Evolutionary conservation across 2,797 vertebrate species (phyloP), one percentile per base, ranked within the genome.

Genomic region (Hypotaenidia philippensis): DNA sequence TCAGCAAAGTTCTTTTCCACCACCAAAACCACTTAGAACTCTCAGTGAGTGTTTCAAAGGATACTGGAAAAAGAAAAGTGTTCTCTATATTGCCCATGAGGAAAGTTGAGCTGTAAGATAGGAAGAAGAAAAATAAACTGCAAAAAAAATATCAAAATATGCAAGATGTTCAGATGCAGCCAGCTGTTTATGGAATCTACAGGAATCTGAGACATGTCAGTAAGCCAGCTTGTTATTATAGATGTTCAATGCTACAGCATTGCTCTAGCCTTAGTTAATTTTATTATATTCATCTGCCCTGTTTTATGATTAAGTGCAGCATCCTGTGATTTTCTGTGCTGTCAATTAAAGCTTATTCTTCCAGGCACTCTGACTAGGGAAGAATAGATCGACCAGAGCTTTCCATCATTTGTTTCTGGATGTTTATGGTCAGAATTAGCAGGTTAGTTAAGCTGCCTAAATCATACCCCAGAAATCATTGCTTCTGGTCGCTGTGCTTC

Each of bases 401-500:
- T 49, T 66, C 40, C 47, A 6, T 5, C 31, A 11, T 57, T 47
- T 36, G 10, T 61, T 65, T 65, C 76, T 32, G 6, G 50, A 47
- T 31, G 41, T 66, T 47, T 17, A 27, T 1, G 25, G 21, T 18
- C 55, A 34, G 57, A 75, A 29, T 13, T 18, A 56, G 45, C 69
- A 71, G 56, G 50, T 31, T 7, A 3, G 13, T 34, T 20, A 13
- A 60, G 11, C 5, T 23, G 13, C 74, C 74, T 40, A 25, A 36
- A 22, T 14, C 1, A 0, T 11, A 38, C 1, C 40, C 14, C 44
- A 23, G 29, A 12, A 40, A 50, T 14, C 47, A 3, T 3, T 8
- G 34, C n/a, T 47, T 21, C 4, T 55, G 44, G 87, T 59, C 79
- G 15, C 8, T 13, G 8, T 11, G 26, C 13, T 45, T 5, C 41